These are phyloP conservation scores for Galendromus occidentalis DNA, from an alignment of 1,140 invertebrate genomes.

Conservation along the genomic window DNA sequence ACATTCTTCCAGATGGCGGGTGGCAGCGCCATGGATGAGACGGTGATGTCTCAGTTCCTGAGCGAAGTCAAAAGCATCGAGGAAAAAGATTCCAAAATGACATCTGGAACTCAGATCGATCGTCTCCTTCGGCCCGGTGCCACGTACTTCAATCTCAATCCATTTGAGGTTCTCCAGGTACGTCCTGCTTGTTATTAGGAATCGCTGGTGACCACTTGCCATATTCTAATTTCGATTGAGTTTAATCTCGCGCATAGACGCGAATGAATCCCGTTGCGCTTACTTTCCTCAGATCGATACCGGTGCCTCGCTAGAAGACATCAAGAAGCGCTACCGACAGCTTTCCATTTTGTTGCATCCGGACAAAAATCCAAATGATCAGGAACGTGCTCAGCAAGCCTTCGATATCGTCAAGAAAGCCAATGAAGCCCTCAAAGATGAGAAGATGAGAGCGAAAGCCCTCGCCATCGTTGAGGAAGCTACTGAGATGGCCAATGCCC, in stretches of 20 bases:
- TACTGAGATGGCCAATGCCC: conserved; percentile 73
- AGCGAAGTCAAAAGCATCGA: conserved; percentile 81
- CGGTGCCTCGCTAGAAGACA: conserved; percentile 61
- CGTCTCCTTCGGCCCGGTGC: conserved; percentile 72
- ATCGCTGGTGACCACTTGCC: neutral
- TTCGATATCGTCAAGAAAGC: conserved; percentile 72
- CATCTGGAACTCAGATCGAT: conserved; percentile 84
- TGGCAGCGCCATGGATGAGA: neutral
- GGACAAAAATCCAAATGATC: conserved; percentile 90
- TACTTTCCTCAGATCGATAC: neutral
- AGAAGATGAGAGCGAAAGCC: conserved; percentile 77
- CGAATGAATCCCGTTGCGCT: neutral
- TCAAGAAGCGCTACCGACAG: conserved; percentile 88
- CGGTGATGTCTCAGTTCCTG: neutral
- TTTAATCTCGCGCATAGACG: neutral
- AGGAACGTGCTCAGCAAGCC: conserved; percentile 68
- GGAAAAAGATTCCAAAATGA: conserved; percentile 68
- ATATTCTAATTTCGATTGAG: neutral
- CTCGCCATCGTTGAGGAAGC: conserved; percentile 93
- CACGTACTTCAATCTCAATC: conserved; percentile 89
- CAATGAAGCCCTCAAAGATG: conserved; percentile 87
- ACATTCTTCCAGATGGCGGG: no score
- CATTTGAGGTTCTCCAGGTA: conserved; percentile 47
- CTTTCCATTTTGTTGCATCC: conserved; percentile 96
- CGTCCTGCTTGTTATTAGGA: neutral